These are phyloP conservation scores for Ceyx cyanopectus DNA, from an alignment of 2,113 vertebrate species.

Conservation along the genomic window DNA sequence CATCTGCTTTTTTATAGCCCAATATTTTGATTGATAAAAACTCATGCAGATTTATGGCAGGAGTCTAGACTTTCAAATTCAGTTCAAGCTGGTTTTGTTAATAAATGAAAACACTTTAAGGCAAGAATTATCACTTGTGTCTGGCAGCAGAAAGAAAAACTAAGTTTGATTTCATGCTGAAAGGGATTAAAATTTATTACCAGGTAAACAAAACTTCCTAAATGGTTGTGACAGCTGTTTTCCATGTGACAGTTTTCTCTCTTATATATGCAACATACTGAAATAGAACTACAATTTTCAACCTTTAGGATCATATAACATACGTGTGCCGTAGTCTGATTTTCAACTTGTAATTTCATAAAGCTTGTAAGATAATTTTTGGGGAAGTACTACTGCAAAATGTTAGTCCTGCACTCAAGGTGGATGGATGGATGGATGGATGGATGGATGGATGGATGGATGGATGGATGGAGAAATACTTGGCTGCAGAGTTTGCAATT, in stretches of 20 bases:
- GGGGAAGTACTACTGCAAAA: neutral
- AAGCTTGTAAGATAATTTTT: neutral
- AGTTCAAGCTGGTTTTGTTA: slow-evolving; percentile 16
- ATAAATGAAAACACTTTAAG: slow-evolving; percentile 43
- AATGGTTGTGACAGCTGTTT: slow-evolving; percentile 21
- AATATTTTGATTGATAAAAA: neutral
- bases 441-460: too few relatives aligned
- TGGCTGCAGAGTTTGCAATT: neutral
- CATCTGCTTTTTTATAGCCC: neutral
- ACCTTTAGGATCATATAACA: neutral
- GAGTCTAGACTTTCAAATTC: neutral
- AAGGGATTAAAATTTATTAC: slow-evolving; percentile 48
- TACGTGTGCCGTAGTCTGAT: neutral
- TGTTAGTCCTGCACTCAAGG: neutral
- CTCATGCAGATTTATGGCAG: neutral
- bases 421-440: too few relatives aligned
- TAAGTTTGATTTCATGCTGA: slow-evolving; percentile 49
- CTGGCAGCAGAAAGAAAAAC: slow-evolving; percentile 46
- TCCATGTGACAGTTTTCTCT: neutral
- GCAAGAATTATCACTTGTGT: slow-evolving; percentile 24
- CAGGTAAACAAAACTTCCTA: slow-evolving; percentile 39
- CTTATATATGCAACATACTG: neutral
- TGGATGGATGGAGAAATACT: neutral
- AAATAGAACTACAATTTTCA: neutral
- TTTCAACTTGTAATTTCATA: neutral